Conservation (phyloP, 92 coral and sea anemone species). For the Metridium senile region DNA sequence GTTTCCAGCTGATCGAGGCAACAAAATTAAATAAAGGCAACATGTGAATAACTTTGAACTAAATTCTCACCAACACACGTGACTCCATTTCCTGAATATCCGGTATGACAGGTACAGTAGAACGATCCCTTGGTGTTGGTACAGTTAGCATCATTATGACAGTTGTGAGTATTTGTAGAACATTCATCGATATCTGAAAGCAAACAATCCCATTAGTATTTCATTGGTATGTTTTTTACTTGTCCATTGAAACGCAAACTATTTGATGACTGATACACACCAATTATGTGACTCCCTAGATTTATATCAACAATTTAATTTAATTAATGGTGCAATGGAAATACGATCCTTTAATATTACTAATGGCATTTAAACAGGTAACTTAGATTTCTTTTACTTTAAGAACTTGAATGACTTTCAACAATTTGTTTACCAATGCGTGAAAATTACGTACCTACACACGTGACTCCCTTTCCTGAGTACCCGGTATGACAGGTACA, state of each 20-base stretch:
- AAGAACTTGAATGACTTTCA: too few relatives aligned
- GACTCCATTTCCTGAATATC: conserved; percentile 64
- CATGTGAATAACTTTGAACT: background rate
- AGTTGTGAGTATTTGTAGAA: conserved; percentile 51
- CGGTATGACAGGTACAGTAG: conserved; percentile 63
- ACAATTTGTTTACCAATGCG: too few relatives aligned
- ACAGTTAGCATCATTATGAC: conserved; percentile 71
- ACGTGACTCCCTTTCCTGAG: conserved; percentile 67
- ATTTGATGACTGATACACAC: too few relatives aligned
- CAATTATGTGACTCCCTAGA: too few relatives aligned
- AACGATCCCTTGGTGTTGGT: conserved; percentile 60
- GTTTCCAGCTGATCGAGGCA: too few relatives aligned
- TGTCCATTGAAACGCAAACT: too few relatives aligned
- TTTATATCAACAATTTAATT: too few relatives aligned
- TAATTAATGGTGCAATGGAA: too few relatives aligned
- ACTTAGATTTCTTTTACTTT: background rate
- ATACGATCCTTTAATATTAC: too few relatives aligned
- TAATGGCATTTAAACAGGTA: conserved; percentile 50
- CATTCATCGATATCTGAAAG: conserved; percentile 64
- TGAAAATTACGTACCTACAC: conserved; percentile 33
- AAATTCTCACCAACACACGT: conserved; percentile 38
- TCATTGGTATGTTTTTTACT: too few relatives aligned
- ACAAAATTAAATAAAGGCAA: background rate
- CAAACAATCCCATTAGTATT: background rate
- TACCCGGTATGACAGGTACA: conserved; percentile 84